These are phyloP conservation scores for Diploscapter pachys DNA, from an alignment of 1,140 invertebrate genomes.

Conservation along the genomic window DNA sequence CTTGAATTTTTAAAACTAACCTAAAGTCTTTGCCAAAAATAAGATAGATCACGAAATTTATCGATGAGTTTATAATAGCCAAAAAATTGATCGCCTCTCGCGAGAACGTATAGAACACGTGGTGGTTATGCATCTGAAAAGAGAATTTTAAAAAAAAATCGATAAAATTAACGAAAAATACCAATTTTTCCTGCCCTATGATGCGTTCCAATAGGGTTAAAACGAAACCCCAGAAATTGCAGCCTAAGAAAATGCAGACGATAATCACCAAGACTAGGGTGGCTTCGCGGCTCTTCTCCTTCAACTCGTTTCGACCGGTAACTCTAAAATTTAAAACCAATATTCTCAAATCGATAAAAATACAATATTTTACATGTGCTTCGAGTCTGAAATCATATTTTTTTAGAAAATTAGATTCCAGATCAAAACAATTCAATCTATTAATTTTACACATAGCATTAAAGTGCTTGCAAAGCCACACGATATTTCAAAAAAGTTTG, in stretches of 20 bases:
- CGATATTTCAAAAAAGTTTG: too few relatives aligned
- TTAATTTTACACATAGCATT: too few relatives aligned
- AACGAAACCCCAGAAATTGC: slow-evolving; percentile 83
- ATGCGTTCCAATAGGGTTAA: slow-evolving; percentile 78
- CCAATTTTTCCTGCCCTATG: slow-evolving; percentile 34
- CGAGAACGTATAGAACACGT: slow-evolving; percentile 48
- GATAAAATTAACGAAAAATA: not conserved
- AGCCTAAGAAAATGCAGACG: slow-evolving; percentile 85
- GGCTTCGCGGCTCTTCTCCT: slow-evolving; percentile 49
- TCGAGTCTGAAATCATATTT: too few relatives aligned
- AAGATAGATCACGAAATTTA: slow-evolving; percentile 94
- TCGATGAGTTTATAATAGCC: slow-evolving; percentile 90
- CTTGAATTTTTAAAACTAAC: slow-evolving; percentile 63
- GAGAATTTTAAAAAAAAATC: too few relatives aligned
- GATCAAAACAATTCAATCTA: too few relatives aligned
- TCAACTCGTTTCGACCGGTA: slow-evolving; percentile 38
- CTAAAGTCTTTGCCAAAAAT: slow-evolving; percentile 95
- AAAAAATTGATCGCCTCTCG: slow-evolving; percentile 73
- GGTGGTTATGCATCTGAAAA: slow-evolving; percentile 31
- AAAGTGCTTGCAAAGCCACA: too few relatives aligned
- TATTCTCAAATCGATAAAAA: too few relatives aligned
- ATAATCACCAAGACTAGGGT: slow-evolving; percentile 88
- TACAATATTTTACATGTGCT: too few relatives aligned
- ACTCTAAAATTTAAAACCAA: slow-evolving; percentile 17
- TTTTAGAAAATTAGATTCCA: too few relatives aligned